Evolutionary conservation across 2,797 vertebrate species (phyloP).

Genomic region (Acipenser ruthenus): DNA sequence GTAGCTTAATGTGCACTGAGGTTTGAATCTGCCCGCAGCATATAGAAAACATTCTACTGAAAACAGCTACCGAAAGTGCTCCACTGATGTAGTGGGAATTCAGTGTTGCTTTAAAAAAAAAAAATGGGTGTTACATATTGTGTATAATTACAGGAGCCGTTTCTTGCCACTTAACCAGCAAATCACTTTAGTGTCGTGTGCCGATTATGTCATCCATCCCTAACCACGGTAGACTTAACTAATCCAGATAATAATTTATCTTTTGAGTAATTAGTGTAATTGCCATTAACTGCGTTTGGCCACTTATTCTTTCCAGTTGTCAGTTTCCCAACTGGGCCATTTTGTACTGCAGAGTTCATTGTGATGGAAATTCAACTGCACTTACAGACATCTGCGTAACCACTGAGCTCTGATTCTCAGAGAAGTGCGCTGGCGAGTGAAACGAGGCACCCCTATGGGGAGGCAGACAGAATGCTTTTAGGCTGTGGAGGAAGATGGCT

Average conservation of each 20-base stretch:
- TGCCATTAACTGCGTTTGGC: slow-evolving; percentile 43
- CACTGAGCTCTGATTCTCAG: slow-evolving; percentile 8
- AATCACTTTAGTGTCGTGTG: background rate
- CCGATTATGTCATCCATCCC: background rate
- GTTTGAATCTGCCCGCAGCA: no score
- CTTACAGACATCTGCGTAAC: slow-evolving; percentile 15
- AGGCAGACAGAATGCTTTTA: background rate
- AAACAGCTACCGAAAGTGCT: no score
- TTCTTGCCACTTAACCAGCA: slow-evolving; percentile 6
- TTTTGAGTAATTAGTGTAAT: slow-evolving; percentile 69
- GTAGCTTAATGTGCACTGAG: no score
- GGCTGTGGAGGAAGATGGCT: background rate
- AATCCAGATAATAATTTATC: slow-evolving; percentile 59
- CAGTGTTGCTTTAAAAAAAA: no score
- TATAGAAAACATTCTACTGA: no score
- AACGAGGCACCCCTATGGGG: slow-evolving; percentile 11
- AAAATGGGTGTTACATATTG: background rate
- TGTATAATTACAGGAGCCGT: background rate
- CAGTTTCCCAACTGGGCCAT: slow-evolving; percentile 2
- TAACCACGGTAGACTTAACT: background rate
- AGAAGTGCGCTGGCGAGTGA: slow-evolving; percentile 9
- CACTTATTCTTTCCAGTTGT: background rate
- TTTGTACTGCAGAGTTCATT: background rate
- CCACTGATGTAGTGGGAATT: no score
- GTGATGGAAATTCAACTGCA: slow-evolving; percentile 9